A percentile compares a stretch with the other conserved stretches of the same genome.
phyloP scores from a whole-genome alignment of 2,113 vertebrate genomes.

The Ciconia stormi region DNA sequence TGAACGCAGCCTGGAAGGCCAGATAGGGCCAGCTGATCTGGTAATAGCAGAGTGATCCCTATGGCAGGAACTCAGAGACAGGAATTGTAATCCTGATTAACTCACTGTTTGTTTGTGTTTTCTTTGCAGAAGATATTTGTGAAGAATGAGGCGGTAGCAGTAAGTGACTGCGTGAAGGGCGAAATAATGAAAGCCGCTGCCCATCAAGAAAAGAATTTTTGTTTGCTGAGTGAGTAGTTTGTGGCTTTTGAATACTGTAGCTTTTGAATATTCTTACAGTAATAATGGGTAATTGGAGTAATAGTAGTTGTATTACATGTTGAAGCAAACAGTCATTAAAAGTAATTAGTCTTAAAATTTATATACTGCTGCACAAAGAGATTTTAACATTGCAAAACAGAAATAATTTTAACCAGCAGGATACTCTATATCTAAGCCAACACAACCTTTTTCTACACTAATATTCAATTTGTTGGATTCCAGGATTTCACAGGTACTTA shows the following conservation, averaged over 20 bases:
- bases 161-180: background rate
- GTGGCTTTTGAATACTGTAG: background rate
- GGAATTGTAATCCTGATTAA: background rate
- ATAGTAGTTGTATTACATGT: background rate
- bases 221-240: conserved; percentile 6
- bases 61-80: background rate
- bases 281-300: background rate
- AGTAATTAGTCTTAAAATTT: conserved; percentile 33
- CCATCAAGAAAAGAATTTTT: background rate
- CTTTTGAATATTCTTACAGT: background rate
- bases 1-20: background rate
- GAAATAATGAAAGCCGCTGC: background rate
- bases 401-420: background rate
- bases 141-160: background rate
- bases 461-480: background rate
- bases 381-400: background rate
- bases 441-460: background rate
- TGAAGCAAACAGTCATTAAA: conserved; percentile 39
- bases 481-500: background rate
- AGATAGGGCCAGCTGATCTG: background rate
- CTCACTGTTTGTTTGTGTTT: background rate
- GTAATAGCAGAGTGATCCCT: background rate
- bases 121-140: background rate
- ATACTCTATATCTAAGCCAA: background rate
- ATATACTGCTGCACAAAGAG: background rate